Base-by-base conservation (phyloP, 2,888 invertebrate genomes). In the Meloe dianella region DNA sequence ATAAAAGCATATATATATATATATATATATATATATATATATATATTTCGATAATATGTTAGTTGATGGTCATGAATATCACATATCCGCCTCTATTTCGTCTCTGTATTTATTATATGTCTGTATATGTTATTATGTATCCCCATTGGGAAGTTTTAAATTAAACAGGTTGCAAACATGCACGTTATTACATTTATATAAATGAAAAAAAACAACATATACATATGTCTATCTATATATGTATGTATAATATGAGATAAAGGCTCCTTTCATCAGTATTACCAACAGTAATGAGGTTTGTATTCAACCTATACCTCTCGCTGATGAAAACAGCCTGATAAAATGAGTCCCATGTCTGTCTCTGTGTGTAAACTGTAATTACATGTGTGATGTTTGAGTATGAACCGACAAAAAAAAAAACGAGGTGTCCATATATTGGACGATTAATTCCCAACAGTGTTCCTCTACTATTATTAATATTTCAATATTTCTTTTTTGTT, bases 131-230 rank as follows among this genome's bases (percentile, higher is more conserved):
- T 51, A 51, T 51, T 22, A 24, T 24, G 22, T 14, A 54, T 24
- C 12, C 54, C 54, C 54, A 27, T 27, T 54, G 54, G 54, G 60
- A 41, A 60, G 60, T 60, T 60, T 60, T 38, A 60, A 60, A 60
- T 60, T 60, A 60, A 60, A 60, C 60, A 60, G 60, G 60, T 60
- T 60, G 60, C 38, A 59, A 59, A 59, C 59, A 59, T 59, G 59
- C 20, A 60, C 35, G 24, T 41, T 24, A 41, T 30, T 30, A 59
- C 59, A 59, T 59, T 17, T 59, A 59, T 22, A 59, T 32, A 58
- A 24, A 22, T 35, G 24, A 38, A 35, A 35, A 59, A 47, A 47
- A n/a, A 20, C 9, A n/a, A 38, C 3, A 27, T 41, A 17, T 12
- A 35, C 6, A 41, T 20, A 51, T 51, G 22, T 54, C 22, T 51